phyloP scores from a whole-genome alignment of 2,797 vertebrate genomes.

The Tragopan temminckii region DNA sequence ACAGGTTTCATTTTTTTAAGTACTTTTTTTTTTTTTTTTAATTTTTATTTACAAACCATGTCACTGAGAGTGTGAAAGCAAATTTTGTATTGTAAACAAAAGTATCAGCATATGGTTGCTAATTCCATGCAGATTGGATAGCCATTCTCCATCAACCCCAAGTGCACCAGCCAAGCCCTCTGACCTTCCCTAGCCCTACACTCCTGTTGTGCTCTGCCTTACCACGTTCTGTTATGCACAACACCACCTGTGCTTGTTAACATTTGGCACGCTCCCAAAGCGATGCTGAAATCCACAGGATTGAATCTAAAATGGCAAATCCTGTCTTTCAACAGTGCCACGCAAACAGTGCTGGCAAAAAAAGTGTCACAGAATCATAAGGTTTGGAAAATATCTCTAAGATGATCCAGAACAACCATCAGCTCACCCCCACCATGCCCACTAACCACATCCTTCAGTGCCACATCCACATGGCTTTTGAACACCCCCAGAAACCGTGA shows the following conservation, averaged over 20 bases:
- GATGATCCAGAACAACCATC: too few species aligned
- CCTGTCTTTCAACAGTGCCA: background rate
- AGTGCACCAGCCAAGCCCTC: background rate
- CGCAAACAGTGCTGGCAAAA: background rate
- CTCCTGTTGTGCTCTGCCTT: background rate
- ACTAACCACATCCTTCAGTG: too few species aligned
- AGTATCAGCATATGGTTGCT: background rate
- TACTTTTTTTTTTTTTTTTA: too few species aligned
- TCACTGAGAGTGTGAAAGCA: background rate
- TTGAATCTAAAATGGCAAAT: background rate
- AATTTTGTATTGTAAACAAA: background rate
- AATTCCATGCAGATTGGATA: background rate
- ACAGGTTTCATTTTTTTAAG: too few species aligned
- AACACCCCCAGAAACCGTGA: too few species aligned
- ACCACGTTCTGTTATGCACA: background rate
- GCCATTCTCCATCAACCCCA: background rate
- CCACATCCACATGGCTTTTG: too few species aligned
- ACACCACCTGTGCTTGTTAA: rapidly evolving
- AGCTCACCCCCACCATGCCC: too few species aligned
- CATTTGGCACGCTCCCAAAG: background rate
- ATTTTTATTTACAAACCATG: background rate
- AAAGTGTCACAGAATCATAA: background rate
- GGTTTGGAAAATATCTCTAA: too few species aligned
- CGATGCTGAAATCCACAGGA: rapidly evolving
- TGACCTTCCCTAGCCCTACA: background rate